These are phyloP conservation scores for Leucozona laternaria DNA, from an alignment of 2,888 invertebrate genomes.

Conservation along the genomic window DNA sequence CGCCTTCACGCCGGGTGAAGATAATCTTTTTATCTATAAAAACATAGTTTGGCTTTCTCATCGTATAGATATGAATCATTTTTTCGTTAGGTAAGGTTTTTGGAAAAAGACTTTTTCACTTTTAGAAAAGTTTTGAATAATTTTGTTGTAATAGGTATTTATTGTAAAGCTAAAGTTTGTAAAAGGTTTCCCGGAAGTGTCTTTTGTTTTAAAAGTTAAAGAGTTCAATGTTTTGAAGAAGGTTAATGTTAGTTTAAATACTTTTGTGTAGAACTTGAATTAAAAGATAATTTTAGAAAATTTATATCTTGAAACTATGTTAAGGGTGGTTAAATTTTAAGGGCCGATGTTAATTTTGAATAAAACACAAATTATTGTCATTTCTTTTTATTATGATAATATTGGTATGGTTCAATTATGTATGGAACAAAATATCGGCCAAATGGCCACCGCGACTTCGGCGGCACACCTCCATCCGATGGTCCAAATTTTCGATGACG, in stretches of 20 bases:
- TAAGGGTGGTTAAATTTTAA: no score
- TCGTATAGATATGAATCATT: constrained; percentile 5
- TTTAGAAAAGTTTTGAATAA: constrained; percentile 12
- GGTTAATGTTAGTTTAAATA: constrained; percentile 4
- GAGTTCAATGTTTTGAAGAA: constrained; percentile 5
- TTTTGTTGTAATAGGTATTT: not conserved
- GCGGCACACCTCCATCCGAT: no score
- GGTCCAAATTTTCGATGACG: no score
- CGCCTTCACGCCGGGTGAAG: constrained; percentile 59
- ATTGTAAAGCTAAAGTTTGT: not conserved
- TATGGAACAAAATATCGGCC: no score
- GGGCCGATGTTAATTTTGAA: no score
- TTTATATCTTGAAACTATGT: no score
- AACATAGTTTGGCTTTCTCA: not conserved
- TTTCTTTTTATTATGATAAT: no score
- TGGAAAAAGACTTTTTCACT: constrained; percentile 5
- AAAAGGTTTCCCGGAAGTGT: not conserved
- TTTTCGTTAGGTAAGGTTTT: constrained; percentile 27
- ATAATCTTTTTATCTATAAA: constrained; percentile 57
- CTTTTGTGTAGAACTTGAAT: not conserved
- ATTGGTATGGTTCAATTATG: no score
- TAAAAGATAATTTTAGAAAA: no score
- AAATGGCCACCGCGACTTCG: no score
- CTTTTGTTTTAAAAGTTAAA: not conserved
- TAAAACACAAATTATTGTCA: no score